Evolutionary conservation across 2,113 vertebrate genomes (phyloP).

Genomic region (Hippocampus abdominalis): DNA sequence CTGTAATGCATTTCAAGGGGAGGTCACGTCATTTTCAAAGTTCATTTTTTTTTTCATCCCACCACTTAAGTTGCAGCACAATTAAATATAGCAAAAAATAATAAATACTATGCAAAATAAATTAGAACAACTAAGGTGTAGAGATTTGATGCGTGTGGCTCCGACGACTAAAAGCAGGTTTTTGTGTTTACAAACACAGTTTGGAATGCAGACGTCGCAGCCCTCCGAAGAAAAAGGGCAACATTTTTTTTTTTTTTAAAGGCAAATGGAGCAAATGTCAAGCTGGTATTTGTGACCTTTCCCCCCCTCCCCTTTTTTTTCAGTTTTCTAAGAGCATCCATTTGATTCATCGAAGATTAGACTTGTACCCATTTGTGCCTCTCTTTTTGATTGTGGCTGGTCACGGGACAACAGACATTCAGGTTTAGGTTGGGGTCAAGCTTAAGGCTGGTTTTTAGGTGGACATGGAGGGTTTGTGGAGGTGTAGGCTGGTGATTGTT

Average conservation of each 20-base stretch:
- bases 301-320: conserved; percentile 32
- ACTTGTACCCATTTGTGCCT: conserved; percentile 14
- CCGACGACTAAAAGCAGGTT: conserved; percentile 48
- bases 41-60: not conserved
- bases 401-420: conserved; percentile 36
- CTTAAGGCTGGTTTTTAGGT: conserved; percentile 58
- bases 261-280: conserved; percentile 58
- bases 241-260: conserved; percentile 42
- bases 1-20: conserved; percentile 13
- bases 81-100: conserved; percentile 70
- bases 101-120: conserved; percentile 69
- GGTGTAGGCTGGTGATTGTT: conserved; percentile 54
- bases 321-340: conserved; percentile 55
- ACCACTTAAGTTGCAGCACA: conserved; percentile 42
- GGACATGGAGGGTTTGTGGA: conserved; percentile 37
- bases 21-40: conserved; percentile 20
- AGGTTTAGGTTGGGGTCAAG: conserved; percentile 40
- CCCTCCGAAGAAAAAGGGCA: conserved; percentile 43
- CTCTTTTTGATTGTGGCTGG: conserved; percentile 37
- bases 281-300: conserved; percentile 50
- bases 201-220: conserved; percentile 67
- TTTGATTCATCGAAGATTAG: conserved; percentile 37
- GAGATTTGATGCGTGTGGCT: conserved; percentile 26
- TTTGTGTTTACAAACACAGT: conserved; percentile 34
- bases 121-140: conserved; percentile 47